Evolutionary conservation across 2,888 invertebrate genomes (phyloP), one percentile per base, ranked within the genome.

Genomic region (Folsomia candida): DNA sequence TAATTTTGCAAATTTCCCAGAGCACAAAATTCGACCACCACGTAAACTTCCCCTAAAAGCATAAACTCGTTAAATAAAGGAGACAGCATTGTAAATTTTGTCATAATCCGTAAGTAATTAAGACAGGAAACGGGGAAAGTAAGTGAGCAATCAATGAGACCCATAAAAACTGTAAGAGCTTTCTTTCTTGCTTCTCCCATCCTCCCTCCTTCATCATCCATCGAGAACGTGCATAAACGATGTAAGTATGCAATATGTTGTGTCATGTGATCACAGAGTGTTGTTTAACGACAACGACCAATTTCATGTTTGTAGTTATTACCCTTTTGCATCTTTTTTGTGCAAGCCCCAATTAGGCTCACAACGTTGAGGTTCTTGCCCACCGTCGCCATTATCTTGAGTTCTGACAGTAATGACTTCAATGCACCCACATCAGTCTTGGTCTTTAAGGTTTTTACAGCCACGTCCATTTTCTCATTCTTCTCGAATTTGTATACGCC

Each of bases 1-100:
- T 64, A 75, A 60, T 71, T 75, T 68, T 75, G 75, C 57, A 75
- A 62, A 60, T 73, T 73, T 58, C 75, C 75, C 59, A 73, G 69
- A 51, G 71, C 58, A 63, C 75, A 75, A 57, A 68, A 75, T 66
- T 75, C 75, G 22, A 75, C 75, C 6, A 68, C 71, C 9, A 75
- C 71, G 58, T 65, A 75, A 2, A 75, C 73, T 59, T 75, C 75
- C 24, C 75, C 75, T 75, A 62, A 27, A 4, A 47, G 2, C 20
- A 54, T 37, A 25, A 60, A 25, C 18, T 63, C 18, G 22, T 9
- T 1, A 67, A 69, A 37, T 47, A 63, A 22, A 18, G 24, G 3
- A 2, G 22, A 51, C 26, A 64, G 64, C 28, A 62, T 27, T 4
- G n/a, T 6, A 57, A 29, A 29, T 3, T 62, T 9, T 37, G 37